Conservation (phyloP, 2,113 vertebrate genomes). For the Spheniscus mendiculus region DNA sequence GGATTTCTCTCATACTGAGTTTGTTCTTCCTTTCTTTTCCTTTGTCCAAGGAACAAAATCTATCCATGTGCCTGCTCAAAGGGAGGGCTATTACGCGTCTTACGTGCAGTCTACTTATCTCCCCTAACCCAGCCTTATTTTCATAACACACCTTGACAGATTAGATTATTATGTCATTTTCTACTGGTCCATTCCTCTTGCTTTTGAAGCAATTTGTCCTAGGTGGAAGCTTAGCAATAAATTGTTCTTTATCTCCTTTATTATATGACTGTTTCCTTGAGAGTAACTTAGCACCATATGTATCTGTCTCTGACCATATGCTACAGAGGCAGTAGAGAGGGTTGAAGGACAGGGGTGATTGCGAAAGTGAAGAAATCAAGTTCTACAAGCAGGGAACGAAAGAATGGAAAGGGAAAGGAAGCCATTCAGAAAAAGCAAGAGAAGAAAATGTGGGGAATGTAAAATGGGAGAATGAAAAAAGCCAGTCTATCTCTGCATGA, state of each 20-base stretch:
- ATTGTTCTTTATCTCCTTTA: background rate
- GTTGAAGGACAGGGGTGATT: background rate
- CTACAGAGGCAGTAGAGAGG: background rate
- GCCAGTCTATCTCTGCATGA: background rate
- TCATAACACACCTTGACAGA: background rate
- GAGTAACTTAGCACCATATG: background rate
- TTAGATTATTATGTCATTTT: background rate
- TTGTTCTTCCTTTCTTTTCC: background rate
- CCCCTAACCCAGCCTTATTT: background rate
- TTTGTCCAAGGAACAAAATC: background rate
- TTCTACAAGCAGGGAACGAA: background rate
- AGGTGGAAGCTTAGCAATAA: background rate
- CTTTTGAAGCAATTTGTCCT: background rate
- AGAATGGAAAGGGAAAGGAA: background rate
- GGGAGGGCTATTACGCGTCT: rapidly evolving
- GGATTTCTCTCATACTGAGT: background rate
- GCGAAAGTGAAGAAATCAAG: background rate
- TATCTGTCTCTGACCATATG: background rate
- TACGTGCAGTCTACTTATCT: background rate
- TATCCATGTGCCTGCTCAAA: background rate
- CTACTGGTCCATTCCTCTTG: background rate
- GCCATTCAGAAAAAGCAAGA: background rate
- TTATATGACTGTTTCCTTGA: background rate
- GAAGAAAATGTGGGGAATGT: background rate
- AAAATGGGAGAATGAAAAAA: background rate